Percentiles rank a stretch among this genome's conserved stretches.
These are phyloP conservation scores for Hymenochirus boettgeri DNA, from an alignment of 2,113 vertebrate genomes.

Conservation along the genomic window DNA sequence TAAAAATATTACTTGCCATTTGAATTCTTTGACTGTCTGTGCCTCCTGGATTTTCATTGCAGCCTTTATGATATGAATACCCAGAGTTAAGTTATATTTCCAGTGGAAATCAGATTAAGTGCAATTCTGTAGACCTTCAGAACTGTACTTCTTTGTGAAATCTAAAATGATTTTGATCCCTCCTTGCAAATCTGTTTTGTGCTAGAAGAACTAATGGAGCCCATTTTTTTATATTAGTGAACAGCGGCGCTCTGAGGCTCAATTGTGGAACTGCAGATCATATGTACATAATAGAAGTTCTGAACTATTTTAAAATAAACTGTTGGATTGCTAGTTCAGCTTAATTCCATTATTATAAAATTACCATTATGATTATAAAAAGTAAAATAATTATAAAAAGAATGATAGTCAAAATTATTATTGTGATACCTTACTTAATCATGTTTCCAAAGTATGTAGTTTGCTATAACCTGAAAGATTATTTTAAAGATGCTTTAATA, in stretches of 20 bases:
- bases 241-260: slow-evolving; percentile 29
- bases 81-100: not conserved
- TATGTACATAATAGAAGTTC: too few relatives aligned
- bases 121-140: not conserved
- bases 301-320: too few relatives aligned
- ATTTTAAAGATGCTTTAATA: too few relatives aligned
- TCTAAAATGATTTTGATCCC: slow-evolving; percentile 12
- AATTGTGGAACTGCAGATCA: slow-evolving; percentile 9
- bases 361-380: too few relatives aligned
- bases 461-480: too few relatives aligned
- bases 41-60: not conserved
- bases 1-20: slow-evolving; percentile 48
- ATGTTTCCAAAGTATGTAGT: too few relatives aligned
- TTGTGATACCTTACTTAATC: too few relatives aligned
- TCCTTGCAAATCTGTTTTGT: slow-evolving; percentile 13
- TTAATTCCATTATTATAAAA: too few relatives aligned
- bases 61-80: slow-evolving; percentile 18
- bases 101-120: not conserved
- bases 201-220: slow-evolving; percentile 3
- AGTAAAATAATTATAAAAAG: too few relatives aligned
- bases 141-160: not conserved
- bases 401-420: too few relatives aligned
- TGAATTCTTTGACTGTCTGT: not conserved
- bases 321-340: too few relatives aligned
- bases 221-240: slow-evolving; percentile 29